Percentiles rank a stretch among this genome's conserved stretches.
Evolutionary conservation across 2,113 vertebrate species (phyloP).

Genomic region (Forbesichthys papilliferus): DNA sequence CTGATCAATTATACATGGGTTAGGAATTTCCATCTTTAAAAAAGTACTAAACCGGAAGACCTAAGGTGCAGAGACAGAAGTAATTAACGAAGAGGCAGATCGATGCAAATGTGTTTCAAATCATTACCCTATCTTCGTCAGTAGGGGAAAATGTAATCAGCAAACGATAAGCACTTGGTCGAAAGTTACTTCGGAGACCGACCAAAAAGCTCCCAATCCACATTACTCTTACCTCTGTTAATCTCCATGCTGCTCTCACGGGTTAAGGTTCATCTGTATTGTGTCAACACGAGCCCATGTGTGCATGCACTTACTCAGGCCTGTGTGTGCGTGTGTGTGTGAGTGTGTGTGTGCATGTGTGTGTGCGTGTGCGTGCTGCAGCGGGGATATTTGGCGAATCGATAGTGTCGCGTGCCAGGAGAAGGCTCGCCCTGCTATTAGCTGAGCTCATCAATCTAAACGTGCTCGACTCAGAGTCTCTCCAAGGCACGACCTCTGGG

Average conservation of each 20-base stretch:
- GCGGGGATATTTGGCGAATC: slow-evolving; percentile 55
- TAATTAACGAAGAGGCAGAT: slow-evolving; percentile 19
- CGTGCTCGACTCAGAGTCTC: slow-evolving; percentile 50
- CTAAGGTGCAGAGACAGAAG: slow-evolving; percentile 5
- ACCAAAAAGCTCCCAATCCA: slow-evolving; percentile 20
- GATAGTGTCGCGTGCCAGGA: slow-evolving; percentile 55
- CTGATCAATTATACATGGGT: no score
- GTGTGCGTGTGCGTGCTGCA: slow-evolving; percentile 23
- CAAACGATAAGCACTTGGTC: slow-evolving; percentile 24
- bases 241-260: slow-evolving; percentile 49
- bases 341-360: slow-evolving; percentile 14
- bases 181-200: slow-evolving; percentile 17
- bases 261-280: slow-evolving; percentile 34
- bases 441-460: slow-evolving; percentile 67
- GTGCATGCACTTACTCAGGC: neutral
- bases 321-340: slow-evolving; percentile 16
- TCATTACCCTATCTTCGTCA: neutral
- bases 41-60: no score
- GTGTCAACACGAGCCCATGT: slow-evolving; percentile 52
- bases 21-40: no score
- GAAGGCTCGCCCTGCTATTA: slow-evolving; percentile 50
- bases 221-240: slow-evolving; percentile 38
- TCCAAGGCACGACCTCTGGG: slow-evolving; percentile 13
- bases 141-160: neutral
- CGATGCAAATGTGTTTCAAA: slow-evolving; percentile 19